These are phyloP conservation scores for Pteruthius melanotis DNA, from an alignment of 2,113 vertebrate species.

Conservation along the genomic window DNA sequence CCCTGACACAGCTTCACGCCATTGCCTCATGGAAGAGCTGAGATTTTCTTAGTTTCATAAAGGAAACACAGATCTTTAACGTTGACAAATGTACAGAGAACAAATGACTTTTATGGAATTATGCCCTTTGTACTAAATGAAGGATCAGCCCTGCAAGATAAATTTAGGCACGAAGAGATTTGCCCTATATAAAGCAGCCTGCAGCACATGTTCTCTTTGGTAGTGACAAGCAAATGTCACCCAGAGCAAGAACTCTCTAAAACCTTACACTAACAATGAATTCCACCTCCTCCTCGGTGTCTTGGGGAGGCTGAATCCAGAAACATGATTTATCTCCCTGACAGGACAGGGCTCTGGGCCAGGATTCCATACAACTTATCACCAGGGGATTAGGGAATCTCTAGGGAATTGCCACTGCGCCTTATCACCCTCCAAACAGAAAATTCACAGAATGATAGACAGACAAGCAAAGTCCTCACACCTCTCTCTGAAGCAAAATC, in stretches of 20 bases:
- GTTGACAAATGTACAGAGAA: background rate
- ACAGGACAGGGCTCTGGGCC: background rate
- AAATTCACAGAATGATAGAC: background rate
- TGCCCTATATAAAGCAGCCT: constrained; percentile 9
- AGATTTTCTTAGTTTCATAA: background rate
- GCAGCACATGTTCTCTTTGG: background rate
- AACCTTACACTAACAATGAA: background rate
- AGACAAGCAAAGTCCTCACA: background rate
- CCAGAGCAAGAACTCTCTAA: background rate
- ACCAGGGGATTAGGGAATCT: background rate
- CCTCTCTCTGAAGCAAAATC: background rate
- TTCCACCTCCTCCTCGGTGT: background rate
- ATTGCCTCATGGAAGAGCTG: background rate
- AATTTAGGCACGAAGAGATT: background rate
- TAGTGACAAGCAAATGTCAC: background rate
- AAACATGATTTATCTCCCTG: background rate
- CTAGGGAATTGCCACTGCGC: background rate
- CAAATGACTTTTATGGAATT: background rate
- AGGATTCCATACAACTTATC: background rate
- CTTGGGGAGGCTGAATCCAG: background rate
- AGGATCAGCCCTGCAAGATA: background rate
- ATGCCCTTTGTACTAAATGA: background rate
- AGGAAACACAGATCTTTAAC: background rate
- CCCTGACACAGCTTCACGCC: background rate
- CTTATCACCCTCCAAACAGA: background rate